These are phyloP conservation scores for Nebria salina DNA, from an alignment of 2,888 invertebrate species.

Conservation along the genomic window DNA sequence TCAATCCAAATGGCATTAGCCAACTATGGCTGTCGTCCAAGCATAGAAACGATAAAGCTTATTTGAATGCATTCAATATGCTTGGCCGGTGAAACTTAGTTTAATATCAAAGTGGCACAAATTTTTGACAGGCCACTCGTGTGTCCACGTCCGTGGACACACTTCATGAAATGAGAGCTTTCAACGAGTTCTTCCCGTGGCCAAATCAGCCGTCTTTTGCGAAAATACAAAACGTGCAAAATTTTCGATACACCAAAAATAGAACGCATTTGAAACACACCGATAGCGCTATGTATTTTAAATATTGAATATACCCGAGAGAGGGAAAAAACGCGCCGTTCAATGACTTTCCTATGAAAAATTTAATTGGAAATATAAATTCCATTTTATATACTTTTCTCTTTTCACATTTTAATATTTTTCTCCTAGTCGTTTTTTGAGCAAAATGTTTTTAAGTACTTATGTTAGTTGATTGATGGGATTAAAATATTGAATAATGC, in stretches of 20 bases:
- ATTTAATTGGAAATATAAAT: too few species aligned
- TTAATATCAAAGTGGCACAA: slow-evolving; percentile 12
- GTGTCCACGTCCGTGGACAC: neutral
- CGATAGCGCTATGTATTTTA: neutral
- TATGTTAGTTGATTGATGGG: too few species aligned
- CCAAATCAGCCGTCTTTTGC: neutral
- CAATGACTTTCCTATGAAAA: too few species aligned
- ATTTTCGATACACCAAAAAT: neutral
- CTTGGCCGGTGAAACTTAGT: neutral
- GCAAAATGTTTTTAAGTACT: too few species aligned
- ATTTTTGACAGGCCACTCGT: neutral
- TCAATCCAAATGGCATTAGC: neutral
- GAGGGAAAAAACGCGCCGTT: too few species aligned
- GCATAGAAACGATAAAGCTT: neutral
- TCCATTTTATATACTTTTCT: too few species aligned
- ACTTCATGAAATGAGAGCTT: neutral
- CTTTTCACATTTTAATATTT: too few species aligned
- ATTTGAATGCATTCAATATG: neutral
- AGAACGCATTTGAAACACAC: neutral
- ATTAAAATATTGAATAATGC: too few species aligned
- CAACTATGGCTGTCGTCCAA: neutral
- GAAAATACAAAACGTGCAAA: neutral
- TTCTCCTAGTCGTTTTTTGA: too few species aligned
- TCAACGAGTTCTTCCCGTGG: neutral
- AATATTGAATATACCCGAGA: neutral